Evolutionary conservation across 2,113 vertebrate species (phyloP), one percentile per base, ranked within the genome.

Genomic region (Penelope pileata): DNA sequence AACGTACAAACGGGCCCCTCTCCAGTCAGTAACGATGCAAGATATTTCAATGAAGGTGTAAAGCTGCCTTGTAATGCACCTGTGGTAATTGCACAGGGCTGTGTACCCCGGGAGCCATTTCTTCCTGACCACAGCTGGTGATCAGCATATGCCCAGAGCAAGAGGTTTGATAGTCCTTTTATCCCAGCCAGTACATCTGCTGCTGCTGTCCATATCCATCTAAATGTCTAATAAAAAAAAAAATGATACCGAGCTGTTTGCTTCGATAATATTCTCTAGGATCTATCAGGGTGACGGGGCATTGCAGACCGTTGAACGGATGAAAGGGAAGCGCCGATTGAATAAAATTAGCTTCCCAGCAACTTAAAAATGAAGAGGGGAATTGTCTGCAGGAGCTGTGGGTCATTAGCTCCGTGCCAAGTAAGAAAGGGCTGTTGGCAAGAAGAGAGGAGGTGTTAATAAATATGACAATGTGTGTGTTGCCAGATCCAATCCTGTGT

Each of bases 11-110:
- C 78, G 80, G 91, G 73, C 76, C 73, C 73, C 86, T 90, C 69
- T 95, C 64, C 83, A 75, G 56, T 30, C 86, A 32, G 88, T 53
- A 94, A 93, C 2, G 13, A 78, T 22, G 67, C 56, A 18, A 81
- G 85, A 75, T 93, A 90, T 93, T 96, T 94, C 94, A 90, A 64
- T 63, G 91, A 66, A 86, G 90, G 93, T 94, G 88, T 96, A 88
- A 91, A 91, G 59, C 83, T 88, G 90, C 95, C 83, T 81, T 84
- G 73, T 90, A 75, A 78, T 81, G 83, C 69, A 68, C 76, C 40
- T 48, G 56, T 86, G 86, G 91, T 93, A 81, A 95, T 82, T 95
- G 90, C 80, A 58, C 8, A 2, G 45, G 26, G 68, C 79, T 88
- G 56, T 32, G 72, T 81, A 40, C 42, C 51, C 88, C 15, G 88